Percentiles rank a stretch among this genome's conserved stretches.
Evolutionary conservation across 2,888 invertebrate species (phyloP).

Genomic region (Lysandra bellargus): DNA sequence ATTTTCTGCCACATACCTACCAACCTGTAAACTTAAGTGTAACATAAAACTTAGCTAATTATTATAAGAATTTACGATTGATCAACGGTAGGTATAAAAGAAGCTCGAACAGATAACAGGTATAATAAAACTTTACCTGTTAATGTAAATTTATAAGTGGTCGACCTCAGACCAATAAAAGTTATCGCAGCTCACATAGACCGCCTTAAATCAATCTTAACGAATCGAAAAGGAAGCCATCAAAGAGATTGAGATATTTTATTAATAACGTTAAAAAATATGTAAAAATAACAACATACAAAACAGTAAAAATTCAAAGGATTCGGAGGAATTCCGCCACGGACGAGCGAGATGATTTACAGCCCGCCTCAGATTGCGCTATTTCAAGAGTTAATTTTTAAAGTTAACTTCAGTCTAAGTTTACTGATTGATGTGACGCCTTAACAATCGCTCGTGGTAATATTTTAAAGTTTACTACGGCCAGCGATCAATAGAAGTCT

Average conservation of each 20-base stretch:
- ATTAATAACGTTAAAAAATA: conserved; percentile 63
- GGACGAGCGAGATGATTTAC: conserved; percentile 65
- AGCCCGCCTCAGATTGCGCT: conserved; percentile 49
- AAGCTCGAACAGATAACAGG: conserved; percentile 15
- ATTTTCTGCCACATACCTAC: conserved; percentile 21
- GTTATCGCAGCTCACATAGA: conserved; percentile 20
- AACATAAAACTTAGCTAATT: conserved; percentile 17
- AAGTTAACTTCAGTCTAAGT: conserved; percentile 52
- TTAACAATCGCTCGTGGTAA: conserved; percentile 44
- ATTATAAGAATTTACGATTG: conserved; percentile 23
- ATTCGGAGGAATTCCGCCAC: conserved; percentile 55
- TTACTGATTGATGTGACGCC: conserved; percentile 50
- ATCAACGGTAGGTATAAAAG: conserved; percentile 27
- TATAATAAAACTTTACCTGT: conserved; percentile 48
- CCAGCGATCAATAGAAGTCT: conserved; percentile 45
- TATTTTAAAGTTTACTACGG: conserved; percentile 48
- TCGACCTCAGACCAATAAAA: conserved; percentile 29
- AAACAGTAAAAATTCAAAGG: conserved; percentile 63
- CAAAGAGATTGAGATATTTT: conserved; percentile 72
- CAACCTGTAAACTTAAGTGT: conserved; percentile 20
- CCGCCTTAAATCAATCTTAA: conserved; percentile 48
- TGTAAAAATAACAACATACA: conserved; percentile 60
- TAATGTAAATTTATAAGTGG: conserved; percentile 68
- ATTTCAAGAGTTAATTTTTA: conserved; percentile 51
- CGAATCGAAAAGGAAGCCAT: conserved; percentile 66